A percentile compares a stretch with the other conserved stretches of the same genome.
Conservation (phyloP, 2,888 invertebrate species). For the Cordilura impudica region DNA sequence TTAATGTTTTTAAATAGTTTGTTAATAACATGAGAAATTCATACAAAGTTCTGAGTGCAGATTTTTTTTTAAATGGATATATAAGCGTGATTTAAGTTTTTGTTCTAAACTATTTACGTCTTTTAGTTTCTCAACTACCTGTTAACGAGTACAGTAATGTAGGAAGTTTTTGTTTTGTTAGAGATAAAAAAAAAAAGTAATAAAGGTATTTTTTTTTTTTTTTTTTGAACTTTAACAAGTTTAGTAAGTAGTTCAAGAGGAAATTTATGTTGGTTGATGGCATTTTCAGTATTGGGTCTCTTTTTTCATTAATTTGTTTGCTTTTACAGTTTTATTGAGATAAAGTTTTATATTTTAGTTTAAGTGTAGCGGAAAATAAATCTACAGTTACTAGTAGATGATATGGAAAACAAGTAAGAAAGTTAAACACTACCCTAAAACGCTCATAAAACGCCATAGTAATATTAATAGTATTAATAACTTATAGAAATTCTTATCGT, state of each 20-base stretch:
- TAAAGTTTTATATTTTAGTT: too few relatives aligned
- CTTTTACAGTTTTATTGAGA: too few relatives aligned
- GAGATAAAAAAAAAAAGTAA: neutral
- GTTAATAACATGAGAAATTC: constrained; percentile 53
- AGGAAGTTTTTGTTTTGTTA: constrained; percentile 23
- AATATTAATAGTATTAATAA: too few relatives aligned
- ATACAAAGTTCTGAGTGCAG: constrained; percentile 22
- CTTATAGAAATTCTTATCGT: too few relatives aligned
- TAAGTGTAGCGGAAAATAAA: too few relatives aligned
- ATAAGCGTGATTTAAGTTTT: neutral
- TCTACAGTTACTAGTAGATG: too few relatives aligned
- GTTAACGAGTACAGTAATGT: constrained; percentile 22
- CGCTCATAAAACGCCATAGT: too few relatives aligned
- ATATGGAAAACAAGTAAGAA: too few relatives aligned
- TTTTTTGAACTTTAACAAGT: neutral
- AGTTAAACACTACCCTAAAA: too few relatives aligned
- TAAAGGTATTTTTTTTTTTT: neutral
- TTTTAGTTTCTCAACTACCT: constrained; percentile 44
- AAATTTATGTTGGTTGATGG: constrained; percentile 43
- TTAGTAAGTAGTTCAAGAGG: constrained; percentile 31
- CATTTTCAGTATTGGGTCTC: too few relatives aligned
- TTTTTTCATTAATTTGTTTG: too few relatives aligned
- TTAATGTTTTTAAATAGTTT: constrained; percentile 60
- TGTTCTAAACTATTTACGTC: neutral
- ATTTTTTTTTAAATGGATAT: neutral